phyloP scores from a whole-genome alignment of 2,888 invertebrate species.

The Lordiphosa fenestrarum region DNA sequence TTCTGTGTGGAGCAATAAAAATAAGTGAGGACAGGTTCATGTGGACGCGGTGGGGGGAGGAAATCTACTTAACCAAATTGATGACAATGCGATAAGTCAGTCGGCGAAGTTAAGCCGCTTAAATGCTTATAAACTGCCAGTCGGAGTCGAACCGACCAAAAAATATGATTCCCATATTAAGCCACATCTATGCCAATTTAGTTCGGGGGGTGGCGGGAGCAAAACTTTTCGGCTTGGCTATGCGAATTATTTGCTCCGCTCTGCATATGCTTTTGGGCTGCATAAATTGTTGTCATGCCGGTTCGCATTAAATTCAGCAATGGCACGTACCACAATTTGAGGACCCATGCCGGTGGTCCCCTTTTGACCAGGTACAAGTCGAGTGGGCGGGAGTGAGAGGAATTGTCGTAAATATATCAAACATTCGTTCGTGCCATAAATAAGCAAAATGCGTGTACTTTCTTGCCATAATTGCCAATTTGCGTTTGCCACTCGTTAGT shows the following conservation, averaged over 20 bases:
- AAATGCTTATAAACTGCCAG: constrained; percentile 68
- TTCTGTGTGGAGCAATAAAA: constrained; percentile 24
- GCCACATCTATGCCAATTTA: constrained; percentile 36
- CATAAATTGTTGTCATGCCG: constrained; percentile 66
- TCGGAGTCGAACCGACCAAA: constrained; percentile 17
- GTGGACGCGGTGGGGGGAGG: background rate
- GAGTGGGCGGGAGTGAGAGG: background rate
- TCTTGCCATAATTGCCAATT: constrained; percentile 66
- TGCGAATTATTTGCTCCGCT: constrained; percentile 37
- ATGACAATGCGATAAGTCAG: constrained; percentile 71
- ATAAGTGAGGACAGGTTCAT: constrained; percentile 8
- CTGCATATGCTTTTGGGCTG: constrained; percentile 43
- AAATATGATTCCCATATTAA: constrained; percentile 25
- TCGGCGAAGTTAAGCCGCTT: constrained; percentile 65
- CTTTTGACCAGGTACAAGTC: constrained; percentile 4
- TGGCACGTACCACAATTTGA: constrained; percentile 57
- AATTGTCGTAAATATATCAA: constrained; percentile 60
- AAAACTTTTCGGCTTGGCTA: constrained; percentile 38
- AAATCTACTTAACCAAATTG: constrained; percentile 70
- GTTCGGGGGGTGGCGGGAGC: constrained; percentile 11
- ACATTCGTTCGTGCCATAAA: constrained; percentile 60
- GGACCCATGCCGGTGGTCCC: constrained; percentile 4
- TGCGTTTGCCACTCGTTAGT: constrained; percentile 59
- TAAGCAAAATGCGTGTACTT: constrained; percentile 65
- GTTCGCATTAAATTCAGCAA: constrained; percentile 61